Conservation (phyloP, 2,797 vertebrate genomes). For the Hydrophis major region DNA sequence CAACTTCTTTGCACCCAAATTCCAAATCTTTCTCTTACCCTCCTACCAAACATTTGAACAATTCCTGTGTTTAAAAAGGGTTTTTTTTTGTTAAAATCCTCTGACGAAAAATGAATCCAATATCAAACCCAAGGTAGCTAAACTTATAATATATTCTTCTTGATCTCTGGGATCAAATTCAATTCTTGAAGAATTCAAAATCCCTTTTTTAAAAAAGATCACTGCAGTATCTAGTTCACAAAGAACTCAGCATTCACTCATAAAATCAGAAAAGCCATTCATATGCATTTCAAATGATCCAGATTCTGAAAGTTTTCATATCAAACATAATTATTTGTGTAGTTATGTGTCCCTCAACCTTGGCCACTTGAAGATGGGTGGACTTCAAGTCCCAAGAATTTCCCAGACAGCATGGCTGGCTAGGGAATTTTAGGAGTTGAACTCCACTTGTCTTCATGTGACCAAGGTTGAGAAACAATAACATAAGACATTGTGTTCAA, state of each 20-base stretch:
- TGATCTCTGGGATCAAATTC: background rate
- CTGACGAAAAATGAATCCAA: background rate
- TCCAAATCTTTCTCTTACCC: background rate
- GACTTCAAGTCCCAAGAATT: background rate
- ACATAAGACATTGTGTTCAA: background rate
- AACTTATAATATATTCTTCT: slow-evolving; percentile 6
- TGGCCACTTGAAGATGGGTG: background rate
- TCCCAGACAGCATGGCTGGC: background rate
- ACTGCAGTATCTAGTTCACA: background rate
- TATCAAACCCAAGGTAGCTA: background rate
- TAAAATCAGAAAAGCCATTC: background rate
- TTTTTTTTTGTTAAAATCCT: background rate
- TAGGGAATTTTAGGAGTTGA: no score
- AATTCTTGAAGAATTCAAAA: background rate
- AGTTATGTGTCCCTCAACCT: background rate
- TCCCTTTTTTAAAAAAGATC: background rate
- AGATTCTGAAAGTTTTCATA: background rate
- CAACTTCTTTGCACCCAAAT: slow-evolving; percentile 28
- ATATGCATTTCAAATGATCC: background rate
- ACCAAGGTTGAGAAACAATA: background rate
- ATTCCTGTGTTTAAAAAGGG: background rate
- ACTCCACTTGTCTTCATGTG: no score
- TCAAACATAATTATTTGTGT: background rate
- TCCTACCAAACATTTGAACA: slow-evolving; percentile 18
- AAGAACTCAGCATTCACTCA: background rate